Percentiles rank a stretch among this genome's conserved stretches.
Conservation (phyloP, 2,888 invertebrate genomes). For the Argyresthia goedartella region DNA sequence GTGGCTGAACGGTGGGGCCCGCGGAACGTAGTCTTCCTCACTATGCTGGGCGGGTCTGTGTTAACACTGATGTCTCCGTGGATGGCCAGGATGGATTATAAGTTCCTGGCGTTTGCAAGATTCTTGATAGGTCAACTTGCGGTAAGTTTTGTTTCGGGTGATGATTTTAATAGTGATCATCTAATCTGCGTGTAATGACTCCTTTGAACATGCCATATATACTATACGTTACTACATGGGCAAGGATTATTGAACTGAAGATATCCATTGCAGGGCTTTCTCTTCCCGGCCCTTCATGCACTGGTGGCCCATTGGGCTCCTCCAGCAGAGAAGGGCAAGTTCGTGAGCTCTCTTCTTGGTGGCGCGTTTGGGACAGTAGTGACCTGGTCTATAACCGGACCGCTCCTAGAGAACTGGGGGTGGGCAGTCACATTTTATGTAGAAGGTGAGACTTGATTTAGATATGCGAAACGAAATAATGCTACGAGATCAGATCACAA, state of each 20-base stretch:
- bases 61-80: conserved; percentile 61
- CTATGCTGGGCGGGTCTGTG: conserved; percentile 36
- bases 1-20: conserved; percentile 64
- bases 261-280: conserved; percentile 31
- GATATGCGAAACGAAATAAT: no score
- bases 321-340: conserved; percentile 70
- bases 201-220: no score
- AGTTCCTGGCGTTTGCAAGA: conserved; percentile 7
- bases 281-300: conserved; percentile 59
- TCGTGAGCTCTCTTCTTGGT: conserved; percentile 69
- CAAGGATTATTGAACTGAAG: no score
- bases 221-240: no score
- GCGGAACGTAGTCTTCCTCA: conserved; percentile 46
- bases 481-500: no score
- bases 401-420: conserved; percentile 52
- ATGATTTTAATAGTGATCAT: no score
- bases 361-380: conserved; percentile 72
- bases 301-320: conserved; percentile 73
- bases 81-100: conserved; percentile 52
- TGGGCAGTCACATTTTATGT: conserved; percentile 30
- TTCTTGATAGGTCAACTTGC: conserved; percentile 29
- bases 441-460: no score
- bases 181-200: no score
- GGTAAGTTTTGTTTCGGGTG: conserved; percentile 58
- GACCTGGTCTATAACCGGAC: conserved; percentile 66